These are phyloP conservation scores for Incurvaria masculella DNA, from an alignment of 2,888 invertebrate species.

Conservation along the genomic window DNA sequence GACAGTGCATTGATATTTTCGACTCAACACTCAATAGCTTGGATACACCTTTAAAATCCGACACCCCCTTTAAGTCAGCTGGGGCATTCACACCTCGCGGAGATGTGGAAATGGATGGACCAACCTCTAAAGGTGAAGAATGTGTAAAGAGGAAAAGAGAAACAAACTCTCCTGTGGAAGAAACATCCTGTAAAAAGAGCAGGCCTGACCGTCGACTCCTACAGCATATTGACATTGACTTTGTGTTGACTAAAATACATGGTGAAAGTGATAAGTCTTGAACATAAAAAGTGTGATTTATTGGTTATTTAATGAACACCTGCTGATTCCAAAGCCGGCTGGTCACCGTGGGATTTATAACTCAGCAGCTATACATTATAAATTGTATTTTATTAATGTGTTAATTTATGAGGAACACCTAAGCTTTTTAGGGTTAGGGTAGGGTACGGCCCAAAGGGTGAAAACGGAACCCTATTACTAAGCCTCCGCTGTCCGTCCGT, in stretches of 20 bases:
- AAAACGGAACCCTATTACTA: too few species aligned
- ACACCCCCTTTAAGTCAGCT: slow-evolving; percentile 19
- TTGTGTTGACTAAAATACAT: slow-evolving; percentile 44
- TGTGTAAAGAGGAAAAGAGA: slow-evolving; percentile 36
- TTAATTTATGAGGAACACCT: too few species aligned
- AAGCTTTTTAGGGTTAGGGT: too few species aligned
- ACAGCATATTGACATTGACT: slow-evolving; percentile 48
- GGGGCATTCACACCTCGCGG: neutral
- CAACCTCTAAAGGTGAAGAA: slow-evolving; percentile 18
- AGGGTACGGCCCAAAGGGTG: too few species aligned
- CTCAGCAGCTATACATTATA: too few species aligned
- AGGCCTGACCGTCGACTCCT: slow-evolving; percentile 37
- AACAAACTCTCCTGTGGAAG: slow-evolving; percentile 26
- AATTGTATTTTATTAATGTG: too few species aligned
- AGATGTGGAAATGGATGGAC: neutral
- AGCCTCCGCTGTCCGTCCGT: too few species aligned
- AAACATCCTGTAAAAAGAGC: slow-evolving; percentile 28
- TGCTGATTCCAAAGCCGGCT: too few species aligned
- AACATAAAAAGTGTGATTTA: too few species aligned
- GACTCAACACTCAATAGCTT: slow-evolving; percentile 47
- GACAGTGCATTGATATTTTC: slow-evolving; percentile 40
- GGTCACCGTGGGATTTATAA: too few species aligned
- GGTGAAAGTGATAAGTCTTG: too few species aligned
- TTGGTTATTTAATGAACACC: too few species aligned
- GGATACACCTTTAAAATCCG: slow-evolving; percentile 39